Percentiles rank a stretch among this genome's conserved stretches.
phyloP scores from a whole-genome alignment of 53 echinoderm and acorn worm species.

The Crossaster papposus region DNA sequence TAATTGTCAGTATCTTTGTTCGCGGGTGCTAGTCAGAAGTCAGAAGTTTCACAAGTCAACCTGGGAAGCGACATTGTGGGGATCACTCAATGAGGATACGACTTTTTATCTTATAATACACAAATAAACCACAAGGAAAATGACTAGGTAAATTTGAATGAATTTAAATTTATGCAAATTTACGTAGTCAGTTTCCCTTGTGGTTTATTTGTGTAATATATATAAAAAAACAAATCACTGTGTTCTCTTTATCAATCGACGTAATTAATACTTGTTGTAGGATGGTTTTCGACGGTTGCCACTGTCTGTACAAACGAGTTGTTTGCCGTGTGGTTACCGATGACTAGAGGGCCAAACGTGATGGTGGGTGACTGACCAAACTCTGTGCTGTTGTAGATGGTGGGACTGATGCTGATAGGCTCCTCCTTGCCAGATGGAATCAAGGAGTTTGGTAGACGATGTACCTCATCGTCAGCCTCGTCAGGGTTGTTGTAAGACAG shows the following conservation, averaged over 20 bases:
- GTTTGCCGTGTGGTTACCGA: conserved; percentile 26
- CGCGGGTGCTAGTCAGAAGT: too few relatives aligned
- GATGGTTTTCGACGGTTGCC: conserved; percentile 1
- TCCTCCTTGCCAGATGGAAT: conserved; percentile 63
- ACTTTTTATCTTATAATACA: too few relatives aligned
- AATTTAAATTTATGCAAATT: too few relatives aligned
- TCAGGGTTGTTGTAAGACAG: conserved; percentile 93
- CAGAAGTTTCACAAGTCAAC: too few relatives aligned
- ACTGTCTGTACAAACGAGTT: background rate
- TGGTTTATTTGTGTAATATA: too few relatives aligned
- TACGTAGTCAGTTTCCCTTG: too few relatives aligned
- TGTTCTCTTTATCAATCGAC: background rate
- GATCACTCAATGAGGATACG: too few relatives aligned
- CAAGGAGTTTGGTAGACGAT: conserved; percentile 72
- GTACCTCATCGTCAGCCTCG: conserved; percentile 82
- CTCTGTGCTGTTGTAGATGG: conserved; percentile 48
- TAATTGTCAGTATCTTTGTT: too few relatives aligned
- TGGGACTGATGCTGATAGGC: conserved; percentile 24
- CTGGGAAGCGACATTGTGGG: too few relatives aligned
- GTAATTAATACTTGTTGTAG: conserved; percentile 20
- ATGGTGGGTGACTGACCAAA: conserved; percentile 49
- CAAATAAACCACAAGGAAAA: too few relatives aligned
- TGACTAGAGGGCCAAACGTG: conserved; percentile 48
- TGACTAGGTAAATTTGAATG: too few relatives aligned
- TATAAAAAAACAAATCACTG: too few relatives aligned